These are phyloP conservation scores for Pissodes strobi DNA, from an alignment of 1,140 invertebrate species.

Conservation along the genomic window DNA sequence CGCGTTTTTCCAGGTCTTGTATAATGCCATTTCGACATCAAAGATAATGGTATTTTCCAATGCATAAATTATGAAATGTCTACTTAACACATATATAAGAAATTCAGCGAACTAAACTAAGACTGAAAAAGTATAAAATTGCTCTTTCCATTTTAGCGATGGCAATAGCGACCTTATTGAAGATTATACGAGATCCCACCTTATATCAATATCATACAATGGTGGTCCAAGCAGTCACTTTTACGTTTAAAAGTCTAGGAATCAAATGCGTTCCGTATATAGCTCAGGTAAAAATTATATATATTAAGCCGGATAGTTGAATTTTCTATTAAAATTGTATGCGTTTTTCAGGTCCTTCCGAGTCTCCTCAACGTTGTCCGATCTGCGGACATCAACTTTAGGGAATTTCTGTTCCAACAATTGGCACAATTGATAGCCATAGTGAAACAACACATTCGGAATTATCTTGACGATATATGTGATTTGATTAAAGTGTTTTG, in stretches of 20 bases:
- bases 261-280: constrained; percentile 97
- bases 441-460: constrained; percentile 94
- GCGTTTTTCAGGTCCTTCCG: constrained; percentile 81
- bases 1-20: too few species aligned
- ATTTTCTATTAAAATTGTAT: too few species aligned
- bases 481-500: constrained; percentile 86
- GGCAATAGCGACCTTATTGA: constrained; percentile 93
- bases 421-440: constrained; percentile 86
- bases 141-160: constrained; percentile 86
- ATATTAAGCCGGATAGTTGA: too few species aligned
- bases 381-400: constrained; percentile 78
- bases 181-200: constrained; percentile 91
- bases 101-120: too few species aligned
- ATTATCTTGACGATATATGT: constrained; percentile 96
- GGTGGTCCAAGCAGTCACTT: constrained; percentile 94
- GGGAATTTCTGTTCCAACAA: constrained; percentile 94
- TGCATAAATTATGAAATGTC: too few species aligned
- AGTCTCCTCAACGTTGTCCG: constrained; percentile 89
- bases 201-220: constrained; percentile 90
- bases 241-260: constrained; percentile 95
- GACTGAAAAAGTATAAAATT: too few species aligned
- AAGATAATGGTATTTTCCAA: too few species aligned
- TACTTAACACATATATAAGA: too few species aligned
- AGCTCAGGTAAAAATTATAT: constrained; percentile 87
- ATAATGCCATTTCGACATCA: too few species aligned